Evolutionary conservation across 2,888 invertebrate species (phyloP), one percentile per base, ranked within the genome.

Genomic region (Meloe dianella): DNA sequence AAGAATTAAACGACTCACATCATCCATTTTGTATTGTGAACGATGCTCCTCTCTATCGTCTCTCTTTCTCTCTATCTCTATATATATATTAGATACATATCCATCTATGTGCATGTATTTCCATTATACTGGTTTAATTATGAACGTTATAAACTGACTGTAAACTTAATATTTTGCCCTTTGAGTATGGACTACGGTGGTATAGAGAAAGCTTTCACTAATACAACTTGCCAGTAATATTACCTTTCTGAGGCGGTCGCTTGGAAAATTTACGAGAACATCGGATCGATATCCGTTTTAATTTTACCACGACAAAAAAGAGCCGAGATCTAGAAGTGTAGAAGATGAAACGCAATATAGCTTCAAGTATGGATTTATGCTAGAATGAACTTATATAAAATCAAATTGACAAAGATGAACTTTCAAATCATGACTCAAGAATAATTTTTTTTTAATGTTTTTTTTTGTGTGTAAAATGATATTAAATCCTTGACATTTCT

Each of bases 111-210:
- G 20, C 10, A 47, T 47, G 20, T 47, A 20, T 47, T 20, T 20
- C 47, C 20, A 20, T 47, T 47, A 22, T 47, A 20, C 47, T 47
- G 20, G 47, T 47, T 47, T 47, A 47, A 47, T 47, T 47, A 47
- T 47, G 47, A 47, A 20, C 20, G 47, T 22, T 47, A 47, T 47
- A 8, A 47, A 47, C 47, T 22, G 47, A 47, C 20, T 47, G 20
- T 47, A 47, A 47, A 47, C 20, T 47, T 47, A 47, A 47, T 47
- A 47, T 47, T 47, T 47, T 47, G 47, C 20, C 47, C 47, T 47
- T 47, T 47, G 47, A 20, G 20, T 20, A 20, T 41, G 8, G 20
- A 47, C 20, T 47, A 0, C 9, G 20, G 27, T 27, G 27, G 14
- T 3, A 12, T 7, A 47, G 47, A 47, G 47, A 47, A 22, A 47